Base-by-base conservation (phyloP, 2,888 invertebrate species). In the Conistra vaccinii region DNA sequence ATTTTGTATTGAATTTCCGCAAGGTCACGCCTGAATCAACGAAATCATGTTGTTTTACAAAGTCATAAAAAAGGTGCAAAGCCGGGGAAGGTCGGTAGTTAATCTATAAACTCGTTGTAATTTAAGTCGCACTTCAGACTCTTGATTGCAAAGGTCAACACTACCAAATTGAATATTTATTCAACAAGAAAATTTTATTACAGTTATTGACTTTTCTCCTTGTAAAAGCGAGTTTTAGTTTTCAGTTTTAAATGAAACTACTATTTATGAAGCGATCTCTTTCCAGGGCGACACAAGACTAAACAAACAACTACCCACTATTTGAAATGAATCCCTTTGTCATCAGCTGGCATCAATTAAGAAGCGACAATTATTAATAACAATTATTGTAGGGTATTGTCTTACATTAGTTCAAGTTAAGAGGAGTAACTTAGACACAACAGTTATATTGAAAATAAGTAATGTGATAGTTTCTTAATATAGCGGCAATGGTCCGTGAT, bases 291-390 rank as follows among this genome's bases (percentile, higher is more conserved):
- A 20, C 29, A 35, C 4, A 17, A 78, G 20, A 51, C 20, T 10
- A 45, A 61, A 78, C 61, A 73, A 53, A 35, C 23, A 32, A 32
- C 26, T 1, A 57, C 35, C 57, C 48, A 57, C 39, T 62, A 51
- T 35, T 32, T 42, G 14, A 63, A 78, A 78, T 32, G 20, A 63
- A 78, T 51, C 62, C 57, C 42, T 14, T 58, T 78, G 42, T 63
- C 26, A 55, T 57, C 48, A 39, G 32, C 53, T 45, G 17, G 12
- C 32, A 32, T 57, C 55, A 61, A 55, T 51, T 42, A 70, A 14
- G 14, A 61, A 17, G 14, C 70, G 61, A 63, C 29, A 73, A n/a
- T n/a, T n/a, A n/a, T n/a, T 62, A 62, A 62, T 45, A 71, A 26
- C 26, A 26, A 23, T 78, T 51, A 51, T 10, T 63, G 4, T 51